Base-by-base conservation (phyloP, 1,140 invertebrate species). In the Lordiphosa mommai region DNA sequence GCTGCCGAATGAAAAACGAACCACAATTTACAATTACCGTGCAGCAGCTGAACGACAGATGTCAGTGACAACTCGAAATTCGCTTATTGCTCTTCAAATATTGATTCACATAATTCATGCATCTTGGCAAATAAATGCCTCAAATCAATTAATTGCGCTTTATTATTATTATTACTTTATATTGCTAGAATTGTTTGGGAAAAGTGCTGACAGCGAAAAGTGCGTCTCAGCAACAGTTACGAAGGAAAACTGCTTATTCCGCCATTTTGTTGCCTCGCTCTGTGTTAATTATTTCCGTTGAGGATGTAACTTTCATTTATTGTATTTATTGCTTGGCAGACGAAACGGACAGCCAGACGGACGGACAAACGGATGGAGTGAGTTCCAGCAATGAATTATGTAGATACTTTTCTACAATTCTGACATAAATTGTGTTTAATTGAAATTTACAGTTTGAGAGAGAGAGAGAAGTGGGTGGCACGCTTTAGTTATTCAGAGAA, bases 221-320 rank as follows among this genome's bases (percentile, higher is more conserved):
- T 23, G 20, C 20, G 3, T 6, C 20, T 23, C 20, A 23, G 20
- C 20, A 23, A 23, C 20, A 23, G 20, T 23, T 10, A 41, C 12
- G 34, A 29, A 58, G 43, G 10, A 63, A 80, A 82, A 82, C 58
- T 71, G 71, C 76, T 60, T 55, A 60, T 76, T 65, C 59, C 51
- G 76, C 61, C 69, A 56, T 50, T 82, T 60, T 53, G 12, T 51
- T 68, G 36, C 61, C 48, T 58, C 20, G 44, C 46, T 29, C 49
- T 50, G 76, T 82, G 76, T 80, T 80, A 76, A 80, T 80, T 82
- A 84, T 82, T 82, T 82, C 71, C 76, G 57, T 51, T 60, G 61
- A 59, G 43, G 32, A 47, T 49, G 61, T 46, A 55, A 38, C 65
- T 57, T 59, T 80, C 70, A 80, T 80, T 82, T 80, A 80, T 80